Base-by-base conservation (phyloP, 2,113 vertebrate genomes). In the Bungarus multicinctus region DNA sequence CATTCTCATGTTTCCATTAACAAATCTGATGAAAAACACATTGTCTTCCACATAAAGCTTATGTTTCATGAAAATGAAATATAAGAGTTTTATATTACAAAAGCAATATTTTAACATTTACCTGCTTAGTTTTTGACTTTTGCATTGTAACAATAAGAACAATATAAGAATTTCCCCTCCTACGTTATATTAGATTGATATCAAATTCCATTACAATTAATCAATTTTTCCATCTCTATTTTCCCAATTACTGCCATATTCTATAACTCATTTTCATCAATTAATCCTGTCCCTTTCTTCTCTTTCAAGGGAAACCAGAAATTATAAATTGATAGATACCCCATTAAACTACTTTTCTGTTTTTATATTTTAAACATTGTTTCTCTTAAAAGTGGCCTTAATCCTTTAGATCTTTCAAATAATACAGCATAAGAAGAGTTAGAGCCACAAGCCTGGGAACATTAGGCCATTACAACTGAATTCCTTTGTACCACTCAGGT, bases 361-460 rank as follows among this genome's bases (percentile, higher is more conserved):
- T 69, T 30, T 69, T 69, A 69, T 69, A 69, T 11, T n/a, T 69
- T 69, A 69, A 12, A 34, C 5, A 16, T 69, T 69, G 60, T 34
- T 69, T 69, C 12, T 69, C 64, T 69, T 69, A 69, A 69, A 69
- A 16, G 18, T 8, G 30, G 64, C 4, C 11, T 69, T 69, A 69
- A 14, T n/a, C 30, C 30, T n/a, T 34, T 69, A 69, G 30, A n/a
- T n/a, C 30, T n/a, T n/a, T n/a, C 64, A 69, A 69, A n/a, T 12
- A 69, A 34, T 34, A 69, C 16, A 69, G 34, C 2, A 16, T 69
- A n/a, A 34, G 12, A 34, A 69, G 30, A 69, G 14, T 69, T 34
- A 16, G 0, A 0, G 60, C 27, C 27, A n/a, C 10, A 69, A n/a
- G 11, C 4, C 30, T 64, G 2, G 4, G 12, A 5, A n/a, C 10